phyloP scores from a whole-genome alignment of 1,140 invertebrate genomes.

The Doryteuthis pealeii region DNA sequence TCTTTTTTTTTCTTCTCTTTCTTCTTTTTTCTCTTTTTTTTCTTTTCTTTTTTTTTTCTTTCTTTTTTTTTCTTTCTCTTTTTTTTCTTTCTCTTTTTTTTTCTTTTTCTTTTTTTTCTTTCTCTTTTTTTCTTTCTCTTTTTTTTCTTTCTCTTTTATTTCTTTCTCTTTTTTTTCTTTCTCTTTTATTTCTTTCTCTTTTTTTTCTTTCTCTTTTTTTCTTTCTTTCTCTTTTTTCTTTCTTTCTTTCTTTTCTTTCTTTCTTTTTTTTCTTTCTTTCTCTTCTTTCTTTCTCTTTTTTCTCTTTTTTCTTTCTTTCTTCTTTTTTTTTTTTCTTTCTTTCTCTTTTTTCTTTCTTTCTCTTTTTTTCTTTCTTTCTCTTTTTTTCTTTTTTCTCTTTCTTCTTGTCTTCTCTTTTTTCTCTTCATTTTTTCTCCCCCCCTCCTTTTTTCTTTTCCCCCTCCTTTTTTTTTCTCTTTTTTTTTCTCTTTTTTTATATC shows the following conservation, averaged over 20 bases:
- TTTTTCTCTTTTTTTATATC: not conserved
- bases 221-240: no score
- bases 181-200: no score
- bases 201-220: no score
- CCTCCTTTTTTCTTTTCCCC: not conserved
- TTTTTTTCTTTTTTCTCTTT: not conserved
- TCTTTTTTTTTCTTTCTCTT: no score
- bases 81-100: no score
- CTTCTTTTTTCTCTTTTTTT: no score
- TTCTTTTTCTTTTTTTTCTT: no score
- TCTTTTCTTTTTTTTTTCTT: no score
- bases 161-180: no score
- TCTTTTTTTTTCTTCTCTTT: no score
- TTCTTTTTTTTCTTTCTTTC: not conserved
- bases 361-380: not conserved
- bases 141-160: no score
- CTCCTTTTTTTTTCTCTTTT: not conserved
- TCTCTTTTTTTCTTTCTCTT: no score
- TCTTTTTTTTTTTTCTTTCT: not conserved
- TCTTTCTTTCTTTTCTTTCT: not conserved
- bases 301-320: not conserved
- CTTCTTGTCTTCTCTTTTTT: not conserved
- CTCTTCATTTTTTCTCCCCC: not conserved
- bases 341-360: not conserved
- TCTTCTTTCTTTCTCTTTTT: not conserved